Evolutionary conservation across 2,113 vertebrate genomes (phyloP), one percentile per base, ranked within the genome.

Genomic region (Cichladusa arquata): DNA sequence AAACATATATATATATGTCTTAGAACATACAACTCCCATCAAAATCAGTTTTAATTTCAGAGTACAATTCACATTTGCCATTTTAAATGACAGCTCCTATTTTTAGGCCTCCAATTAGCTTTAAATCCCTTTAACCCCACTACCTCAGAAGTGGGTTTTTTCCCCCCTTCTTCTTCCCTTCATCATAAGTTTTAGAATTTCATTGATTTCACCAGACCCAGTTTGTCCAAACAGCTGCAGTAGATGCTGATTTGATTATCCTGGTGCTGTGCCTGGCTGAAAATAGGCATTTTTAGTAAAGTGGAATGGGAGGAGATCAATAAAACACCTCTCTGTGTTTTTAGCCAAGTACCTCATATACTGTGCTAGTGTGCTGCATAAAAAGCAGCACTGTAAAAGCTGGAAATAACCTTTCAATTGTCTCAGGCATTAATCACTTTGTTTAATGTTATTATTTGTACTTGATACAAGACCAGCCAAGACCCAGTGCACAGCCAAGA

Each of bases 231-330:
- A 57, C 5, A 65, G 80, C 60, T 77, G 14, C 78, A 51, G 66
- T 50, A 86, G 78, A 83, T 29, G 76, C 60, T 66, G 67, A 34
- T 42, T 74, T 62, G 60, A 91, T 96, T 62, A 50, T 31, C 42
- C 38, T 47, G 71, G 48, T 81, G 56, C 53, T 60, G 17, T 33
- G 26, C 26, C 71, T 87, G 33, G 31, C 48, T 57, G 86, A 77
- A 80, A 93, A 92, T 4, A 80, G 67, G 62, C 64, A 48, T 14
- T 56, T 53, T 69, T 76, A 85, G 71, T 80, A 62, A 86, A 76
- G 66, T 65, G 58, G 74, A 95, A 92, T 5, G 4, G 83, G 36
- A 77, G 61, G 66, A 80, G 79, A 96, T 93, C 88, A 93, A 96
- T 97, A 83, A 50, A 91, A 80, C 71, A 77, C 38, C 61, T 77